Base-by-base conservation (phyloP, 2,888 invertebrate species). In the Drosophila paucipuncta region DNA sequence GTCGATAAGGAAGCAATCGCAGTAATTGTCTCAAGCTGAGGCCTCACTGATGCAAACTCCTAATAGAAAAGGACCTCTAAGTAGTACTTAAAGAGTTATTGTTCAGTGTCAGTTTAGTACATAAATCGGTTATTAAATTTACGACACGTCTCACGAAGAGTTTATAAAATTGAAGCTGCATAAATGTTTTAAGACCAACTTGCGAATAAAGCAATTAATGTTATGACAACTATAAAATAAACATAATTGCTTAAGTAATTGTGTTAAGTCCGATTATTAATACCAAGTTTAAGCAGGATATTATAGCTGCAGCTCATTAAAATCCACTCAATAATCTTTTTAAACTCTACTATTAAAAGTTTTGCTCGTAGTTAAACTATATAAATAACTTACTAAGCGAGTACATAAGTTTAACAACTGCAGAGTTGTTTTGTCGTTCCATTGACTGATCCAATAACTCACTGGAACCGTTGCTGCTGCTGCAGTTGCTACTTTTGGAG, bases 1-100 rank as follows among this genome's bases (percentile, higher is more conserved):
- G 18, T n/a, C 60, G 62, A 59, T 50, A 76, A 76, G 80, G 76
- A 80, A 80, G 80, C 68, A 73, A 68, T 73, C 33, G 31, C 4
- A 18, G 43, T 58, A 58, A 58, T 58, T 47, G 69, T 47, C 22
- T 25, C 47, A 47, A 47, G 7, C 25, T 47, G 25, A 4, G 25
- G 47, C 47, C 47, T 7, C 22, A 47, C 47, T 25, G 25, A 16
- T 47, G 9, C 16, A 9, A 47, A 9, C 47, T 25, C 47, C 25
- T 4, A 25, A 25, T 16, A 9, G 16, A 25, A 47, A 4, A 25
- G 4, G 9, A 16, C 28, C 47, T 47, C 9, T 25, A 9, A 47
- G 7, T 37, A 18, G 25, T 28, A 13, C 2, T 16, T 35, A 16
- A 35, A 16, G 5, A 16, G 11, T 28, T 31, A n/a, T 64, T n/a